Percentiles rank a stretch among this genome's conserved stretches.
Evolutionary conservation across 92 coral and sea anemone species (phyloP).

Genomic region (Desmophyllum pertusum): DNA sequence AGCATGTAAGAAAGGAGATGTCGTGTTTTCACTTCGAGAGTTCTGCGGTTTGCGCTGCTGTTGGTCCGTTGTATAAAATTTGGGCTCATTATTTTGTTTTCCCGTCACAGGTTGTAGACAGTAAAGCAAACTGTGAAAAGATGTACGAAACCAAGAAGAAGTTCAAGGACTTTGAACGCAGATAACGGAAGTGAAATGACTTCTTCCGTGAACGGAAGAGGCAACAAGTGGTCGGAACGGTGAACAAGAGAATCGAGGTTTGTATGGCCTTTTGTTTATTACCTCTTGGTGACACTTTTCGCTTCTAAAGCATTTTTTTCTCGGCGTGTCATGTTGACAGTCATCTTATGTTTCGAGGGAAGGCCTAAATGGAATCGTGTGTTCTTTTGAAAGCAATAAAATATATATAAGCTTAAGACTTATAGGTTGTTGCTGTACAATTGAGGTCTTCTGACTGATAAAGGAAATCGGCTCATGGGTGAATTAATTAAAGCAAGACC

Average conservation of each 20-base stretch:
- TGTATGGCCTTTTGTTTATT: background rate
- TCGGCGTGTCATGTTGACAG: slow-evolving; percentile 1
- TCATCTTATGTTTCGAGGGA: background rate
- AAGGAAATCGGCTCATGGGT: background rate
- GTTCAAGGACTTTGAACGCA: slow-evolving; percentile 63
- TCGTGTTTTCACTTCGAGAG: background rate
- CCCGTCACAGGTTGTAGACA: slow-evolving; percentile 83
- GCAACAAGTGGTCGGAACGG: slow-evolving; percentile 60
- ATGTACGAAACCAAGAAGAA: slow-evolving; percentile 77
- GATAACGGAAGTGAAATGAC: slow-evolving; percentile 60
- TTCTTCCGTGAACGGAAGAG: slow-evolving; percentile 47
- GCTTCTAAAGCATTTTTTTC: background rate
- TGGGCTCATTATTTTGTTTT: slow-evolving; percentile 2
- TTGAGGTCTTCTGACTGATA: background rate
- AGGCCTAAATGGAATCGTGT: background rate
- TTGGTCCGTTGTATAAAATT: background rate
- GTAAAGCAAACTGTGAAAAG: slow-evolving; percentile 84
- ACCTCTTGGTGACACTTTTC: background rate
- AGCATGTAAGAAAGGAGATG: slow-evolving; percentile 79
- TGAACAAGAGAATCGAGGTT: slow-evolving; percentile 41
- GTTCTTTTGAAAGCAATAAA: background rate
- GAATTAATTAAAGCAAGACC: slow-evolving; percentile 10
- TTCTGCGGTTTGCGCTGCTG: background rate
- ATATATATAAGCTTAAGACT: too few relatives aligned
- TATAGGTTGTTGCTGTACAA: background rate